Percentiles rank a stretch among this genome's conserved stretches.
Evolutionary conservation across 1,140 invertebrate species (phyloP).

Genomic region (Drosophila triauraria): DNA sequence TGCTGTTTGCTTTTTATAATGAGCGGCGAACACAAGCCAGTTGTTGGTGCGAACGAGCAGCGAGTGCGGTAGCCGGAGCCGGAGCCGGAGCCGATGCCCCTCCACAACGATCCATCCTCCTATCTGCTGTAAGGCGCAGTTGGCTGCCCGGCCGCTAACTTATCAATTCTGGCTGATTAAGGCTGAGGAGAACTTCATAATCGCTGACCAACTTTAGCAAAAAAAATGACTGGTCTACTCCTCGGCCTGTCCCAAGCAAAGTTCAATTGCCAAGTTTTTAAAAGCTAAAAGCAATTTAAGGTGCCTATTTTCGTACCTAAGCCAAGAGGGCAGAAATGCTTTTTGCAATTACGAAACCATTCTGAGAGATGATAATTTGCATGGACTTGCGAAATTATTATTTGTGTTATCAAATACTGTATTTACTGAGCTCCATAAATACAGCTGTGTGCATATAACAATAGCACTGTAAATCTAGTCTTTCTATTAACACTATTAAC

Average conservation of each 20-base stretch:
- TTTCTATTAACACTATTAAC: background rate
- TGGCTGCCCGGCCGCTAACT: slow-evolving; percentile 9
- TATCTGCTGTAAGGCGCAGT: slow-evolving; percentile 39
- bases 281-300: background rate
- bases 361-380: slow-evolving; percentile 35
- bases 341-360: slow-evolving; percentile 60
- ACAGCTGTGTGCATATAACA: slow-evolving; percentile 1
- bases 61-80: background rate
- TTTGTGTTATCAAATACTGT: slow-evolving; percentile 10
- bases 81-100: slow-evolving; percentile 1
- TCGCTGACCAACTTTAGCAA: slow-evolving; percentile 20
- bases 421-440: slow-evolving; percentile 9
- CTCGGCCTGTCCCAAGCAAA: slow-evolving; percentile 42
- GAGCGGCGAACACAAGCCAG: slow-evolving; percentile 31
- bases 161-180: slow-evolving; percentile 31
- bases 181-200: background rate
- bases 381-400: slow-evolving; percentile 27
- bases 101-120: slow-evolving; percentile 19
- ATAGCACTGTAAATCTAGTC: background rate
- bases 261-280: slow-evolving; percentile 39
- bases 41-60: slow-evolving; percentile 23
- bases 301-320: slow-evolving; percentile 35
- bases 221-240: slow-evolving; percentile 2
- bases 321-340: slow-evolving; percentile 35
- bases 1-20: slow-evolving; percentile 31